Evolutionary conservation across 37 sponge, comb jelly and placozoan species (phyloP).

Genomic region (Spongia lamella): DNA sequence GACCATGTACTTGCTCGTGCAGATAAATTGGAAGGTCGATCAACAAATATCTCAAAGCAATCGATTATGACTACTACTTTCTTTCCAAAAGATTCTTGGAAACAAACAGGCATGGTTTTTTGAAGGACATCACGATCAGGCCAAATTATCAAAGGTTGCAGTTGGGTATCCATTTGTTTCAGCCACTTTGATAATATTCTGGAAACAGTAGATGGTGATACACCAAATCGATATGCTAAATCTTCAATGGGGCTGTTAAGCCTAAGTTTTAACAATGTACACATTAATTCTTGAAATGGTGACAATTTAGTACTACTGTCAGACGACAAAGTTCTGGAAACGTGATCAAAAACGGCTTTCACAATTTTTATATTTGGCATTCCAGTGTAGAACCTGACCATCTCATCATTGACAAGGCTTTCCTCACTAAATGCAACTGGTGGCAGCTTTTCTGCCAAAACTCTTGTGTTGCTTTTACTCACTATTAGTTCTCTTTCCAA

Average conservation of each 20-base stretch:
- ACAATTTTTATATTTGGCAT: too few relatives aligned
- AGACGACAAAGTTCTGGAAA: too few relatives aligned
- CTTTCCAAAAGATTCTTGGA: slow-evolving; percentile 33
- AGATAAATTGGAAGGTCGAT: slow-evolving; percentile 45
- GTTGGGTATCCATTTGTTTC: slow-evolving; percentile 4
- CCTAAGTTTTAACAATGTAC: slow-evolving; percentile 50
- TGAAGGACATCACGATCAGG: slow-evolving; percentile 52
- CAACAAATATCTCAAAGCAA: too few relatives aligned
- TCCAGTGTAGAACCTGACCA: too few relatives aligned
- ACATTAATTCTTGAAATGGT: slow-evolving; percentile 52
- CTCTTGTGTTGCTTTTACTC: too few relatives aligned
- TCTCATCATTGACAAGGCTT: too few relatives aligned
- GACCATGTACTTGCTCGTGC: slow-evolving; percentile 51
- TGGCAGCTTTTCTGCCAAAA: too few relatives aligned
- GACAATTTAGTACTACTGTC: too few relatives aligned
- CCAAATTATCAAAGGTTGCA: slow-evolving; percentile 57
- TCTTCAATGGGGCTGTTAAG: slow-evolving; percentile 31
- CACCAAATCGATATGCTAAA: slow-evolving; percentile 55
- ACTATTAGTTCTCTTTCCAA: too few relatives aligned
- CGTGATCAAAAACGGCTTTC: too few relatives aligned
- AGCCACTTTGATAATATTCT: slow-evolving; percentile 37
- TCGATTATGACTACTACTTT: slow-evolving; percentile 46
- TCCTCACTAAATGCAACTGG: too few relatives aligned
- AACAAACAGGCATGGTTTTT: slow-evolving; percentile 58
- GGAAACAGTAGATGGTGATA: slow-evolving; percentile 39